Base-by-base conservation (phyloP, 2,797 vertebrate genomes). In the Emydoidea blandingii region DNA sequence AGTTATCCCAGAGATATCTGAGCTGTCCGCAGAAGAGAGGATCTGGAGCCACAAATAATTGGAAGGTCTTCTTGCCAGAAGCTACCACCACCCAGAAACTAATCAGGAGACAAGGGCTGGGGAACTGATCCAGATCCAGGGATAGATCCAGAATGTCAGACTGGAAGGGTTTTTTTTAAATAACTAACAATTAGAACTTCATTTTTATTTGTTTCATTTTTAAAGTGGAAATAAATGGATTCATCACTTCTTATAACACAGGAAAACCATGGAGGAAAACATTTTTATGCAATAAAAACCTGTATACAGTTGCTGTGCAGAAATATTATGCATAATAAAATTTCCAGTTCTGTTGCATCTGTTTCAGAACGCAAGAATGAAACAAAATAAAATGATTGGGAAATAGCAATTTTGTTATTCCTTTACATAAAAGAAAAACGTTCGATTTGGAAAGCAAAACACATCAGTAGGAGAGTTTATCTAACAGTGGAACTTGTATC, bases 281-380 rank as follows among this genome's bases (percentile, higher is more conserved):
- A 31, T 96, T 94, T 85, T 68, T 56, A 87, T 95, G 53, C 88
- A 72, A 89, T 91, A 91, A 96, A 88, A 89, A 54, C 83, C 52
- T 88, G 72, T 80, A 1, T 86, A 21, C 86, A 41, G 85, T 92
- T 96, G 87, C 89, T 83, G 52, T 37, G 49, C 27, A 31, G 15
- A 84, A 91, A 53, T 52, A 2, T n/a, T 4, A 85, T 76, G 29
- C 72, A 18, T 91, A 94, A 76, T 95, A 83, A 85, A 53, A 83
- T 76, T 93, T 37, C 16, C 62, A 19, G 15, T 85, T 7, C 1
- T 59, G 49, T 57, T 16, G 90, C 92, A 3, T 76, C 79, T 90
- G 25, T 57, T 87, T 79, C 56, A 90, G 3, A 83, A 53, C 23
- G 4, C 31, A 89, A 47, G 47, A 85, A 80, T 53, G 65, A 96